A percentile compares a stretch with the other conserved stretches of the same genome.
These are phyloP conservation scores for Ceriagrion tenellum DNA, from an alignment of 2,888 invertebrate genomes.

Conservation along the genomic window DNA sequence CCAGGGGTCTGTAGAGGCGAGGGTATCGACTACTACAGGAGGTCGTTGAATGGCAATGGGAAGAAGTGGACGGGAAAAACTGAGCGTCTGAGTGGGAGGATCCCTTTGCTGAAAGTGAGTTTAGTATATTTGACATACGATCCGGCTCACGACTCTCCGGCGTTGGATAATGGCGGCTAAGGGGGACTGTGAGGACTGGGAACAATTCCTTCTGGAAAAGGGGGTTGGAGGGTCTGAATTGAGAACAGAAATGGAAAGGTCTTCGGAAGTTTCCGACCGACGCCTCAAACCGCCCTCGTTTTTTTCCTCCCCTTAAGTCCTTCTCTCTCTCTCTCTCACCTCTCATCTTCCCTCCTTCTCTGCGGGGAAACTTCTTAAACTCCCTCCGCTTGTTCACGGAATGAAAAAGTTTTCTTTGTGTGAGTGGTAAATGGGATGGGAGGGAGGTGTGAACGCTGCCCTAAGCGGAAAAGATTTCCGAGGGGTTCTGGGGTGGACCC, in stretches of 20 bases:
- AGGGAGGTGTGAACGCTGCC: background rate
- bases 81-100: background rate
- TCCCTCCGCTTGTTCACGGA: conserved; percentile 12
- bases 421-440: background rate
- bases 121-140: background rate
- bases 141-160: background rate
- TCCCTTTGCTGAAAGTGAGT: background rate
- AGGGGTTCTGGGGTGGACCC: background rate
- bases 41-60: background rate
- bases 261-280: background rate
- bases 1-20: background rate
- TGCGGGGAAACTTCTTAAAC: background rate
- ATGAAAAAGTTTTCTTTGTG: conserved; percentile 27
- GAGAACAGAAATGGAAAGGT: conserved; percentile 34
- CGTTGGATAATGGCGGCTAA: background rate
- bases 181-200: background rate
- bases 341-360: background rate
- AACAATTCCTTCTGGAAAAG: background rate
- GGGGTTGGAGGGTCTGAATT: background rate
- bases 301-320: background rate
- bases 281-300: background rate
- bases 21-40: background rate
- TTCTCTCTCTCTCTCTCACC: background rate
- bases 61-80: background rate
- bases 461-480: background rate